Evolutionary conservation across 2,113 vertebrate genomes (phyloP), one percentile per base, ranked within the genome.

Genomic region (Datnioides undecimradiatus): DNA sequence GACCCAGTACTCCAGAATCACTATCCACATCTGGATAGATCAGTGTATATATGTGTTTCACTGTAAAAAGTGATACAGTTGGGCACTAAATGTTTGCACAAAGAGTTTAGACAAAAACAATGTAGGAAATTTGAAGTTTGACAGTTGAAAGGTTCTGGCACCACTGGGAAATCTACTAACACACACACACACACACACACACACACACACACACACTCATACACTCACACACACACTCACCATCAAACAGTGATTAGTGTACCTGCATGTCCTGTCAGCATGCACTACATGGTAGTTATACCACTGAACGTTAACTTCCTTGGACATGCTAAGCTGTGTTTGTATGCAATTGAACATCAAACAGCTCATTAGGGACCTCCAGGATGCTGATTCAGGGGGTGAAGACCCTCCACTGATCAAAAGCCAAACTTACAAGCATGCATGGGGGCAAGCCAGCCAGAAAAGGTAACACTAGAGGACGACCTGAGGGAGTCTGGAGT

Each of bases 331-430:
- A 73, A 84, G 63, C 69, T 82, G 76, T 92, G 89, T 91, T 93
- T 92, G 82, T 76, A 51, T 62, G 73, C 80, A 83, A 88, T 79
- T 76, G 57, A 85, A 88, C 89, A 91, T 91, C 90, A 87, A 57
- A 88, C 83, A 83, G 83, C 64, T 84, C 78, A 82, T 88, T 85
- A 84, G 55, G 73, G 83, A 86, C 87, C 82, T 82, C 90, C 89
- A 79, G 85, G 87, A 89, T 78, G 75, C 72, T 23, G 49, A 84
- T 87, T 90, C 75, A 91, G 62, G 66, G 69, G 43, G 52, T 8
- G 43, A 66, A 58, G 72, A 68, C 73, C 78, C 63, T 62, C 60
- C 23, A 4, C 79, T 90, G 85, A 88, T 90, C 86, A 90, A 85
- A 88, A 70, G 71, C 70, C 21, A 83, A 33, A 85, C 84, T 74